These are phyloP conservation scores for Stegophylla sp. DNA, from an alignment of 2,888 invertebrate genomes.

Conservation along the genomic window DNA sequence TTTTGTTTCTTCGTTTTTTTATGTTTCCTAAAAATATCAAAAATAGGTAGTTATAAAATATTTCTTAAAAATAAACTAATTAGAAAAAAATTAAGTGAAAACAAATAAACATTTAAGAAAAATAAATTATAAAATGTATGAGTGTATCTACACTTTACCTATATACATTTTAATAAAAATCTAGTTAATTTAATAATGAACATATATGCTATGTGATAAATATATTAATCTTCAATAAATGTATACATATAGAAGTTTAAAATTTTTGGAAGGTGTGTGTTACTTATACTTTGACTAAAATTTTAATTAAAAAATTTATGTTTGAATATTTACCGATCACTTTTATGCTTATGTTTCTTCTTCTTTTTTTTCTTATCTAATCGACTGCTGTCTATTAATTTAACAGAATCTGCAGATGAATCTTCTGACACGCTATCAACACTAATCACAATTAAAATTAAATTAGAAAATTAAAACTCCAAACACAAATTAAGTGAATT, in stretches of 20 bases:
- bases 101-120: background rate
- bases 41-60: background rate
- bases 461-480: background rate
- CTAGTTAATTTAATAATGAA: background rate
- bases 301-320: background rate
- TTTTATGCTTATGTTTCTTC: constrained; percentile 55
- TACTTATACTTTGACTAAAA: too few species aligned
- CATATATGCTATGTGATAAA: constrained; percentile 5
- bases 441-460: background rate
- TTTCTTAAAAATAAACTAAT: background rate
- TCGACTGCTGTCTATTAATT: constrained; percentile 36
- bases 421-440: constrained; percentile 45
- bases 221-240: background rate
- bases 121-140: background rate
- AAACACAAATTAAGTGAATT: background rate
- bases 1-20: constrained; percentile 49
- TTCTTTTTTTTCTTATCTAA: constrained; percentile 56
- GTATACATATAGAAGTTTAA: background rate
- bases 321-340: constrained; percentile 35
- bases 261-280: too few species aligned
- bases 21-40: constrained; percentile 43
- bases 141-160: background rate
- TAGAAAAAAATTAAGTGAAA: background rate
- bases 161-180: background rate
- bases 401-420: constrained; percentile 48